Conservation (phyloP, 2,888 invertebrate genomes). For the Agrotis puta region DNA sequence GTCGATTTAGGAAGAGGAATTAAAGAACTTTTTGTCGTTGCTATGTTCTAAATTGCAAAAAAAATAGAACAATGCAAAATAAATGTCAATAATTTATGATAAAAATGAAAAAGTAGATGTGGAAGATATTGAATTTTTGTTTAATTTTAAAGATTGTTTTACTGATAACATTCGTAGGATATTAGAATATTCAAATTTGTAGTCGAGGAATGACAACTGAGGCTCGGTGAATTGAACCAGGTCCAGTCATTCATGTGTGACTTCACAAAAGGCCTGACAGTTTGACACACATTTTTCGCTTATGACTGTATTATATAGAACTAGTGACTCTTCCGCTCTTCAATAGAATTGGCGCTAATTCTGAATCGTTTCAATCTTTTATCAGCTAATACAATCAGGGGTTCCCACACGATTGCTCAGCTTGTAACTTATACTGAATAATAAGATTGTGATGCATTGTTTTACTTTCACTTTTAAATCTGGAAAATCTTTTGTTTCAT, state of each 20-base stretch:
- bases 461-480: conserved; percentile 54
- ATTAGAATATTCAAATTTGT: no score
- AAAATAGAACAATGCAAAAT: not conserved
- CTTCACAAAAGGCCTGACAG: not conserved
- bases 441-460: conserved; percentile 46
- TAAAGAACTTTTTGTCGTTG: not conserved
- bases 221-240: not conserved
- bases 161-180: no score
- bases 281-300: not conserved
- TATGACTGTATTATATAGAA: not conserved
- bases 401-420: conserved; percentile 44
- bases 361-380: conserved; percentile 29
- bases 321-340: conserved; percentile 8
- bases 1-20: not conserved
- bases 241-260: not conserved
- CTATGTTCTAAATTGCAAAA: not conserved
- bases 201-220: not conserved
- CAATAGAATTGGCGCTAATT: conserved; percentile 15
- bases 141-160: no score
- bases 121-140: no score
- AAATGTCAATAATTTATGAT: no score
- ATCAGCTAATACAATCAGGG: conserved; percentile 42
- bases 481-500: conserved; percentile 37
- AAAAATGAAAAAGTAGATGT: no score
- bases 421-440: conserved; percentile 45